Conservation (phyloP, 2,113 vertebrate genomes). For the Lagenorhynchus albirostris region DNA sequence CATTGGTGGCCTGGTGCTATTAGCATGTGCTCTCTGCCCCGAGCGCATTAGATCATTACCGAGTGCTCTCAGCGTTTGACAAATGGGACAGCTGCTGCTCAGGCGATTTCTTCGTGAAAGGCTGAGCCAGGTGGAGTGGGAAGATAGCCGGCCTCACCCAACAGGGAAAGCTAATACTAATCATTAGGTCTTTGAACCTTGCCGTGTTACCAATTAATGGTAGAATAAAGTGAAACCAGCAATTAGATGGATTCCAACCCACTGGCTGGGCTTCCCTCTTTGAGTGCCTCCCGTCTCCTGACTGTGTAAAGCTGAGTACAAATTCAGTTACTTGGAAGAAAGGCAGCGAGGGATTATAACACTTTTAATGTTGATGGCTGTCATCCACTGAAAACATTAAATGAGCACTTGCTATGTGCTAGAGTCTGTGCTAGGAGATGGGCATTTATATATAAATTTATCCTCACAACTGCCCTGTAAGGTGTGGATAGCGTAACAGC, state of each 20-base stretch:
- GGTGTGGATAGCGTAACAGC: background rate
- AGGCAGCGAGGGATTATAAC: background rate
- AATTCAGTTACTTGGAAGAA: background rate
- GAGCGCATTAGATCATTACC: slow-evolving; percentile 22
- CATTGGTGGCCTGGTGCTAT: background rate
- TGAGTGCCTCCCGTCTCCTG: background rate
- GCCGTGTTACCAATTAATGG: slow-evolving; percentile 48
- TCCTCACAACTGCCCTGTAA: background rate
- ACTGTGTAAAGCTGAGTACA: background rate
- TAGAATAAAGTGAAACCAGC: slow-evolving; percentile 59
- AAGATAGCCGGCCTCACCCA: slow-evolving; percentile 60
- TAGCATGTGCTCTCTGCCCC: background rate
- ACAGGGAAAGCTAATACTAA: slow-evolving; percentile 40
- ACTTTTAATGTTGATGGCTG: background rate
- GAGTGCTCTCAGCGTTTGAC: background rate
- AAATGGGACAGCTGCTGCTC: slow-evolving; percentile 65
- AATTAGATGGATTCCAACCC: slow-evolving; percentile 45
- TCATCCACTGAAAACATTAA: background rate
- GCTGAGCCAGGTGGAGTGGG: slow-evolving; percentile 67
- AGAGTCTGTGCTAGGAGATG: background rate
- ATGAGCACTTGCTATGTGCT: background rate
- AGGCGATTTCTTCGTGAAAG: slow-evolving; percentile 63
- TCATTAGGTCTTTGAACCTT: slow-evolving; percentile 74
- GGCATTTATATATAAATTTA: background rate
- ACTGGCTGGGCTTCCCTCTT: background rate